Evolutionary conservation across 2,797 vertebrate species (phyloP), one percentile per base, ranked within the genome.

Genomic region (Holocentrus rufus): DNA sequence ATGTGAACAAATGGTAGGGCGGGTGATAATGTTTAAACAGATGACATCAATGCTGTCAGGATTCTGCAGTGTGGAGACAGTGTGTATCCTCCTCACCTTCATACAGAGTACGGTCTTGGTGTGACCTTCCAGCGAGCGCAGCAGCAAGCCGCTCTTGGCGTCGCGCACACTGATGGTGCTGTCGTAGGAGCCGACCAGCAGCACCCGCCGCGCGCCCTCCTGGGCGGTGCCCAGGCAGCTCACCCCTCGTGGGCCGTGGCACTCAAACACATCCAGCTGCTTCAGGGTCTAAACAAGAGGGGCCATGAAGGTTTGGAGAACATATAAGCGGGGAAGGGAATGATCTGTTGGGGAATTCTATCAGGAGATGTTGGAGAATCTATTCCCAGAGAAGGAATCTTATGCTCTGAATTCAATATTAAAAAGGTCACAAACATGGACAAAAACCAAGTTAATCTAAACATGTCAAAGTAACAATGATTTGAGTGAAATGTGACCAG

Each of bases 161-260:
- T 99, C 97, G 0, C 97, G 93, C 1, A 99, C 95, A 0, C 96
- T 98, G 87, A 99, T 97, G 84, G 96, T 98, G 85, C 95, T 95
- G 91, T 99, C 98, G 0, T 99, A 99, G 36, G 97, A 99, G 17
- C 98, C 98, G 22, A 98, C 97, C 0, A 99, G 94, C 77, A 99
- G 89, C 69, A 99, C 47, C 11, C 92, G 95, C 5, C 96, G 94
- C 22, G 96, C 93, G 18, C 97, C 98, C 85, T 99, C 98, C 92
- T 98, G 97, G 10, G 96, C 90, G 0, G 96, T 95, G n/a, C 94
- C 95, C 56, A 99, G 90, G 72, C 97, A 99, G 92, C 97, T 99
- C 69, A 99, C 95, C 0, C 96, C 98, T 49, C 97, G 92, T 0
- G 96, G 96, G 31, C 95, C 95, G 0, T 99, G 97, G 83, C 98